A percentile compares a stretch with the other conserved stretches of the same genome.
Evolutionary conservation across 2,888 invertebrate genomes (phyloP).

Genomic region (Lottia gigantea): DNA sequence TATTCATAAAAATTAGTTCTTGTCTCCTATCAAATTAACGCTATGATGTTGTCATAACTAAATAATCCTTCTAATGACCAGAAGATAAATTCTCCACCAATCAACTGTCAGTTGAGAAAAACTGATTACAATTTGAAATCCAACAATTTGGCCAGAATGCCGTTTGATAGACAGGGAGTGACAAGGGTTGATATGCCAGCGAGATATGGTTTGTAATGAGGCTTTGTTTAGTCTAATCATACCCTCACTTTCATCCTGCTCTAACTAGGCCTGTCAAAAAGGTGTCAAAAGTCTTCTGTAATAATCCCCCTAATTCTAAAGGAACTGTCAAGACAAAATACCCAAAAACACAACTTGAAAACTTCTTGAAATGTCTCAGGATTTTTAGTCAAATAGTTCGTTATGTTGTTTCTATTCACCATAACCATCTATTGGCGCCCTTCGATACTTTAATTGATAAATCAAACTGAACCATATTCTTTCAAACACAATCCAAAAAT

Average conservation of each 20-base stretch:
- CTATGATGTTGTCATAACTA: constrained; percentile 2
- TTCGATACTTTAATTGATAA: constrained; percentile 2
- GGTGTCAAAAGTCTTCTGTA: constrained; percentile 28
- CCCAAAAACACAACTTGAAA: constrained; percentile 1
- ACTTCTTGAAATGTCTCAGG: neutral
- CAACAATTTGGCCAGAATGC: neutral
- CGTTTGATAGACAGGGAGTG: constrained; percentile 4
- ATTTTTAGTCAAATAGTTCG: neutral
- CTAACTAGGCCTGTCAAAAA: constrained; percentile 20
- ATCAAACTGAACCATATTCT: constrained; percentile 2
- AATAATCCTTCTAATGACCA: constrained; percentile 7
- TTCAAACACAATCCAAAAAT: neutral
- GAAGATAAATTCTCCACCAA: neutral
- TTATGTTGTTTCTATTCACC: neutral
- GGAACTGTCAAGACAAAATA: neutral
- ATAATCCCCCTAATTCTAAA: constrained; percentile 31
- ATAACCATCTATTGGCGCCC: neutral
- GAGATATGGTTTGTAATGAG: constrained; percentile 19
- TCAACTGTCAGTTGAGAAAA: constrained; percentile 3
- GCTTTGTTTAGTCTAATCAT: constrained; percentile 32
- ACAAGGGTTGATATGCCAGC: constrained; percentile 18
- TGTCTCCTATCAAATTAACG: neutral
- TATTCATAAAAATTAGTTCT: neutral
- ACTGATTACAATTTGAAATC: constrained; percentile 5
- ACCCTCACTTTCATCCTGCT: constrained; percentile 11